Conservation (phyloP, 2,888 invertebrate genomes). For the Drosophila mimica region DNA sequence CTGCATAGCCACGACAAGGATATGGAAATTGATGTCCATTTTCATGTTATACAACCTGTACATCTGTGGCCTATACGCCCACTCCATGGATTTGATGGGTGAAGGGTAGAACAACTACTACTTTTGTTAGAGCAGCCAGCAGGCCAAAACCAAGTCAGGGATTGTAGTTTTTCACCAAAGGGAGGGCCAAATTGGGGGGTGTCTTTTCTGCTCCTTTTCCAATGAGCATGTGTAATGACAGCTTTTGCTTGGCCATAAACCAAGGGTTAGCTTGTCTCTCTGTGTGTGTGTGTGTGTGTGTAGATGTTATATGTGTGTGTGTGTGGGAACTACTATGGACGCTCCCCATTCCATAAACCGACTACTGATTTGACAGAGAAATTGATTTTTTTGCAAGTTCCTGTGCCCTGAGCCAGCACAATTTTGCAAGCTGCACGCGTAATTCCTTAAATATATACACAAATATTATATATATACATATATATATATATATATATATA, state of each 20-base stretch:
- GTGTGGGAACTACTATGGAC: constrained; percentile 8
- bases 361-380: constrained; percentile 49
- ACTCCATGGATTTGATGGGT: background rate
- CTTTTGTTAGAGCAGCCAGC: constrained; percentile 17
- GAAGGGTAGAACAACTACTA: constrained; percentile 20
- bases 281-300: background rate
- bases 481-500: background rate
- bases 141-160: constrained; percentile 10
- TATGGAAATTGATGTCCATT: background rate
- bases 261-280: background rate
- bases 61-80: background rate
- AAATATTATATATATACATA: background rate
- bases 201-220: constrained; percentile 8
- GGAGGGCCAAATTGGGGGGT: constrained; percentile 14
- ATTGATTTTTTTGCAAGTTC: constrained; percentile 51
- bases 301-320: background rate
- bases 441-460: constrained; percentile 13
- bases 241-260: constrained; percentile 15
- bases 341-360: constrained; percentile 10
- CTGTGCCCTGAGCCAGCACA: constrained; percentile 35
- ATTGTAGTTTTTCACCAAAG: constrained; percentile 12
- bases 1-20: background rate
- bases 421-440: constrained; percentile 38
- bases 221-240: constrained; percentile 59
- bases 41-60: background rate